These are phyloP conservation scores for Mastigias papua DNA, from an alignment of 30 jellyfish, hydroid and myxozoan species.

Conservation along the genomic window DNA sequence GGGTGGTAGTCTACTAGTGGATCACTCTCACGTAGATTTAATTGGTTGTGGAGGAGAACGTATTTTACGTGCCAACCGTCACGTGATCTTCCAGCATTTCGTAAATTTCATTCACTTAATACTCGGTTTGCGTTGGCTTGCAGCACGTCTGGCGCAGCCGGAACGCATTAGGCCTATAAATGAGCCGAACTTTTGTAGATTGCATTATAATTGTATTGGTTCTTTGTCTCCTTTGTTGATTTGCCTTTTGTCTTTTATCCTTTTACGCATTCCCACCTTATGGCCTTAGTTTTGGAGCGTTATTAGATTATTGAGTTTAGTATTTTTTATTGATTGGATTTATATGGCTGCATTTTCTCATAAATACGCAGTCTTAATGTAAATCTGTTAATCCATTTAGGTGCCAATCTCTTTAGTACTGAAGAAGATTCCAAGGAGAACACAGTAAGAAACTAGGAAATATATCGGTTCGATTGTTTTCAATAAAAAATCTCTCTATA, in stretches of 20 bases:
- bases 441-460: not conserved
- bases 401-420: slow-evolving; percentile 23
- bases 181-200: not conserved
- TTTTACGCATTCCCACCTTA: not conserved
- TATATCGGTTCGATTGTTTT: not conserved
- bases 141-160: not conserved
- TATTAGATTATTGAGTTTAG: not conserved
- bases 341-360: not conserved
- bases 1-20: no score
- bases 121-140: no score
- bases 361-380: not conserved
- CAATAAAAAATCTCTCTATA: not conserved
- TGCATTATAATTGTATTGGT: not conserved
- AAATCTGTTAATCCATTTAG: slow-evolving; percentile 4
- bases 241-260: not conserved
- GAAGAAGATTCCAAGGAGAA: not conserved
- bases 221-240: not conserved
- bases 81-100: no score
- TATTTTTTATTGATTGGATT: not conserved
- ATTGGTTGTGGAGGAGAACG: no score
- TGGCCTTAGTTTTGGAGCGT: not conserved
- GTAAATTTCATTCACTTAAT: no score
- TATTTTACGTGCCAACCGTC: no score
- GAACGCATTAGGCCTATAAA: not conserved
- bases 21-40: no score